A percentile compares a stretch with the other conserved stretches of the same genome.
Evolutionary conservation across 2,888 invertebrate genomes (phyloP).

Genomic region (Maniola hyperantus): DNA sequence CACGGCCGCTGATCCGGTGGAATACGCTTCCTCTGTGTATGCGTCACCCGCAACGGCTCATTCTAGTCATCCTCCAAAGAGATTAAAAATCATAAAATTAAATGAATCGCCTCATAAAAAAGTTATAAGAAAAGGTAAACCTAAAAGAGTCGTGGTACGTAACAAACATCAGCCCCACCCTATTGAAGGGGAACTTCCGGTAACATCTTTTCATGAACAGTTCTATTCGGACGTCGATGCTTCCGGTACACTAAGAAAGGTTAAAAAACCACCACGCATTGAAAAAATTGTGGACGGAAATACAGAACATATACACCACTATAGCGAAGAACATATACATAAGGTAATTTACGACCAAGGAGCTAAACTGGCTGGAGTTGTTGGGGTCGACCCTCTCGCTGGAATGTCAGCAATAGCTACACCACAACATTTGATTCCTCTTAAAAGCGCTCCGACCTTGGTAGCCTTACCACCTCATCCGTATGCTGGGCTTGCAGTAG

Average conservation of each 20-base stretch:
- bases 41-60: conserved; percentile 49
- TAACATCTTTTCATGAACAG: conserved; percentile 73
- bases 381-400: conserved; percentile 54
- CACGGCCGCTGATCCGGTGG: conserved; percentile 55
- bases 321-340: conserved; percentile 78
- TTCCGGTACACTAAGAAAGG: conserved; percentile 70
- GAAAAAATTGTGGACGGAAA: conserved; percentile 80
- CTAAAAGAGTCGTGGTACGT: conserved; percentile 61
- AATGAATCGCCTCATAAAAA: conserved; percentile 67
- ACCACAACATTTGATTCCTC: conserved; percentile 56
- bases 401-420: conserved; percentile 56
- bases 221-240: conserved; percentile 77
- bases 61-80: conserved; percentile 56
- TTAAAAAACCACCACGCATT: conserved; percentile 74
- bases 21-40: conserved; percentile 57
- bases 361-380: conserved; percentile 51
- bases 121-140: conserved; percentile 61
- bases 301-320: conserved; percentile 79
- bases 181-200: conserved; percentile 67
- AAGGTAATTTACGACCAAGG: conserved; percentile 68
- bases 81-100: conserved; percentile 69
- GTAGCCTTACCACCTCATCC: conserved; percentile 58
- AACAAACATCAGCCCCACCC: conserved; percentile 46
- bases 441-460: conserved; percentile 58
- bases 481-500: conserved; percentile 56